These are phyloP conservation scores for Sporophila hypoxantha DNA, from an alignment of 2,113 vertebrate species.

Conservation along the genomic window DNA sequence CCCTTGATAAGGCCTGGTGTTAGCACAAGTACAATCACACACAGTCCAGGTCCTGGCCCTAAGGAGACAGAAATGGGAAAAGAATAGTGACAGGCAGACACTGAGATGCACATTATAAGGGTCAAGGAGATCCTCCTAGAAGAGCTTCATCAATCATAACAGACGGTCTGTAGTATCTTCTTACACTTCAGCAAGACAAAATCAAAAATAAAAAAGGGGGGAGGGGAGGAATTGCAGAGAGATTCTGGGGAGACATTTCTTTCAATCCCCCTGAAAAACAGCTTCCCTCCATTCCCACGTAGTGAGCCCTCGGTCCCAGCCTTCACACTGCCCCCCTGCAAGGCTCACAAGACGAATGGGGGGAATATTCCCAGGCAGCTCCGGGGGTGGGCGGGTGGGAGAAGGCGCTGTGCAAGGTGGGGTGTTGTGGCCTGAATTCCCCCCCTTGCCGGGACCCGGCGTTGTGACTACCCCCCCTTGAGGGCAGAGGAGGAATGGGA, in stretches of 20 bases:
- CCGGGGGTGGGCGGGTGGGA: not conserved
- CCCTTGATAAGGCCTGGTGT: slow-evolving; percentile 31
- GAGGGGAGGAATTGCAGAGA: slow-evolving; percentile 19
- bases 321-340: not conserved
- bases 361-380: not conserved
- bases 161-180: slow-evolving; percentile 31
- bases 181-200: slow-evolving; percentile 37
- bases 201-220: not conserved
- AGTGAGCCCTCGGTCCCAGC: not conserved
- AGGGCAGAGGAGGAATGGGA: slow-evolving; percentile 42
- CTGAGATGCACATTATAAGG: not conserved
- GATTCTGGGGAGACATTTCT: slow-evolving; percentile 25
- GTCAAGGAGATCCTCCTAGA: slow-evolving; percentile 33
- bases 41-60: slow-evolving; percentile 54
- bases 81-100: slow-evolving; percentile 50
- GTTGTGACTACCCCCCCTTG: slow-evolving; percentile 55
- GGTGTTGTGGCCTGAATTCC: slow-evolving; percentile 32
- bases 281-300: not conserved
- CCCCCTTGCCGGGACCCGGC: slow-evolving; percentile 14
- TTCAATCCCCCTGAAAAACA: slow-evolving; percentile 9
- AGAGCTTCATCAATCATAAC: slow-evolving; percentile 27
- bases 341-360: not conserved
- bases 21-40: slow-evolving; percentile 39
- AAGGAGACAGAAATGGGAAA: slow-evolving; percentile 62
- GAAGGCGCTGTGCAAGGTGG: slow-evolving; percentile 29